phyloP scores from a whole-genome alignment of 2,797 vertebrate genomes.

The Leuciscus waleckii region DNA sequence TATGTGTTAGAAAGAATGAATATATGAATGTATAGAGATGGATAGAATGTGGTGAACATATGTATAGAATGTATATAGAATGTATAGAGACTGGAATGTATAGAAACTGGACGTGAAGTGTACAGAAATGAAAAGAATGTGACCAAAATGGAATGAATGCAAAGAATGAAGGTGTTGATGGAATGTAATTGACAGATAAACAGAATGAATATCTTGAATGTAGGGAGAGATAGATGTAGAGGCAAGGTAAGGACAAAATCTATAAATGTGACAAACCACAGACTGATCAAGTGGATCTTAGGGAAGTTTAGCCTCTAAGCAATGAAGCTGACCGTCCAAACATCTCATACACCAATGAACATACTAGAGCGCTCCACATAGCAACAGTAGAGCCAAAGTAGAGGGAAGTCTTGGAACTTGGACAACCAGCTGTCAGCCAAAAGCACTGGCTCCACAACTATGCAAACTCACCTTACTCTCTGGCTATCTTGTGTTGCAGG shows the following conservation, averaged over 20 bases:
- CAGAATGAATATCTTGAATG: background rate
- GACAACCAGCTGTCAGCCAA: conserved; percentile 60
- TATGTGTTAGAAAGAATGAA: background rate
- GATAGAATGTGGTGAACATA: background rate
- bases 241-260: conserved; percentile 6
- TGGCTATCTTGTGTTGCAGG: conserved; percentile 59
- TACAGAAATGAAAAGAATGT: background rate
- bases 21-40: background rate
- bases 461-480: conserved; percentile 59
- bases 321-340: conserved; percentile 30
- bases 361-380: conserved; percentile 2
- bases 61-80: background rate
- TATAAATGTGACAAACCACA: conserved; percentile 29
- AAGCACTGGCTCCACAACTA: conserved; percentile 54
- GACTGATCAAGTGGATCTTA: background rate
- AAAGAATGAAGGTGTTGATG: background rate
- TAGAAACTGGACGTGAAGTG: background rate
- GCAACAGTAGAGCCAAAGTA: conserved; percentile 44
- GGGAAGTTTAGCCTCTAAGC: conserved; percentile 19
- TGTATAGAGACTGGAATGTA: background rate
- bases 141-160: background rate
- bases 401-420: conserved; percentile 62
- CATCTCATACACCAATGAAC: conserved; percentile 4
- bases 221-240: background rate
- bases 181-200: background rate